Evolutionary conservation across 2,113 vertebrate species (phyloP), one percentile per base, ranked within the genome.

Genomic region (Lepus europaeus): DNA sequence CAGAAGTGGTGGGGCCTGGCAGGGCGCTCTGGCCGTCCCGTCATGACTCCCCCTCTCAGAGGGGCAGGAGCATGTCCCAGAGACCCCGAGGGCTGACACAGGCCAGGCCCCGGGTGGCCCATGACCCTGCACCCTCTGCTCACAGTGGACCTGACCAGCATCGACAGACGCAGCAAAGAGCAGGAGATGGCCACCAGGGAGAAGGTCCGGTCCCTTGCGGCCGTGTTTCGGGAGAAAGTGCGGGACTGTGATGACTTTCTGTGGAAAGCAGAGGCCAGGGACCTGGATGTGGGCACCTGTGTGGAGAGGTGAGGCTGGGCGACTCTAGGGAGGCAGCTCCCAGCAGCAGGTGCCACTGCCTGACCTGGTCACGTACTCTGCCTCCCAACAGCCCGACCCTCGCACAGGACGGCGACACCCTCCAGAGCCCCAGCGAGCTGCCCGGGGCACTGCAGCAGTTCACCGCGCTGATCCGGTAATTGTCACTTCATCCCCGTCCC

Each of bases 121-220:
- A 36, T 22, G 68, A 51, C 72, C 45, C 29, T 1, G 0, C 49
- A 4, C 64, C 59, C 33, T 95, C 97, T 73, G 92, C 94, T 98
- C 97, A 13, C 98, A 99, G 99, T 99, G 96, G 99, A 99, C 97
- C 97, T 99, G 97, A 99, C 99, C 98, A 99, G 99, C 96, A 98
- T 99, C 0, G 98, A 99, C 94, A 98, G 99, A 6, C 98, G 98
- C 95, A 99, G 96, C 77, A 88, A 96, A 68, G 99, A 99, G 93
- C 98, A 81, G 91, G 99, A 99, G 96, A 96, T 94, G 2, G 98
- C 99, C 97, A 99, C 99, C 97, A 96, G 72, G 97, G 98, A 99
- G 93, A 98, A 98, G 92, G 98, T 98, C 29, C 96, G 79, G 51
- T 94, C 96, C 12, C 98, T 99, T 83, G 98, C 99, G 0, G 97